phyloP scores from a whole-genome alignment of 2,888 invertebrate genomes.

The Euzetes globulus region DNA sequence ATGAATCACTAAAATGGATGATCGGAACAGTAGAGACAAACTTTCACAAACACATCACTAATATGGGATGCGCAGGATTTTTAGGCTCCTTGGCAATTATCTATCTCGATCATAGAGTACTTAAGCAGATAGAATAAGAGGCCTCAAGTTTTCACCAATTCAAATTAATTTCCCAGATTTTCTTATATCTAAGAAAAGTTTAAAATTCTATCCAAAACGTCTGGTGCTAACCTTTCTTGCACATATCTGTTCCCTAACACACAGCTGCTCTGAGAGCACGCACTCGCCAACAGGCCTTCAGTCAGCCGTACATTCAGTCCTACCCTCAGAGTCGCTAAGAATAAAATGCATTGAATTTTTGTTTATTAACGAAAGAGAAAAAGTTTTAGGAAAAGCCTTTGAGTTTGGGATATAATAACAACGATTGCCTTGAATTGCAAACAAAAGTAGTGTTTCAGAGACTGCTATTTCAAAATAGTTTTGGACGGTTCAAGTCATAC shows the following conservation, averaged over 20 bases:
- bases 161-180: too few species aligned
- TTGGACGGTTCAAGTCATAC: conserved; percentile 1
- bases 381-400: background rate
- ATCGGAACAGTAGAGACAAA: conserved; percentile 1
- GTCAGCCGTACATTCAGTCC: background rate
- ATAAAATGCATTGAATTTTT: background rate
- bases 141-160: too few species aligned
- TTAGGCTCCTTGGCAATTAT: too few species aligned
- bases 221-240: too few species aligned
- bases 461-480: background rate
- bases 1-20: conserved; percentile 21
- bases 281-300: conserved; percentile 5
- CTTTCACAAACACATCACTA: background rate
- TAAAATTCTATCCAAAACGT: too few species aligned
- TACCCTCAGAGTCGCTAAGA: background rate
- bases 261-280: conserved; percentile 21
- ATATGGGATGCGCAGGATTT: too few species aligned
- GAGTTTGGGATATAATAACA: conserved; percentile 2
- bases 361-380: background rate
- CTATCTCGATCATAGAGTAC: too few species aligned
- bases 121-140: too few species aligned
- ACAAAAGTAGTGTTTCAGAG: background rate
- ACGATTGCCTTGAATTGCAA: background rate
- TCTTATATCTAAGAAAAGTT: too few species aligned
- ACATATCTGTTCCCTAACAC: background rate